A percentile compares a stretch with the other conserved stretches of the same genome.
Conservation (phyloP, 2,113 vertebrate genomes). For the Aplodontia rufa region DNA sequence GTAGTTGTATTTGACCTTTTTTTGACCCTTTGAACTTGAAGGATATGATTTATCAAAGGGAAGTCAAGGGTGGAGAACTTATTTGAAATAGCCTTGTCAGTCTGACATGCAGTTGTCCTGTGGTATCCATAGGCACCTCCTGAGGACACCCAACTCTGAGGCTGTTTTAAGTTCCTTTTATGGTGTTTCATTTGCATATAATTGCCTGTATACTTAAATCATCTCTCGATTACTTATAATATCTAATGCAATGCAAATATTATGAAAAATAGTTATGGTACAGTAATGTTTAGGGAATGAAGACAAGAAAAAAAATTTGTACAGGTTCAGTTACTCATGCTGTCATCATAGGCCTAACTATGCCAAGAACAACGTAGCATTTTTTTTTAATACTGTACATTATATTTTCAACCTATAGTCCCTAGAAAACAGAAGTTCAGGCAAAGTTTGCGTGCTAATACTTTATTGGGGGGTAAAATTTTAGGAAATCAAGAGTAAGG, state of each 20-base stretch:
- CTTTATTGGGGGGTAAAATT: not conserved
- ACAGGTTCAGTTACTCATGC: not conserved
- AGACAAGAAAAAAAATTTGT: not conserved
- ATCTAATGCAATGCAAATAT: not conserved
- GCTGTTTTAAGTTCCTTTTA: not conserved
- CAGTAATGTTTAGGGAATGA: not conserved
- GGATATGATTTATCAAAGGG: not conserved
- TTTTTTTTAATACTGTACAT: not conserved
- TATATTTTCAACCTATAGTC: not conserved
- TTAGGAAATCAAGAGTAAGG: not conserved
- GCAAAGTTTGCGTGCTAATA: not conserved
- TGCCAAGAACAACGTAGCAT: not conserved
- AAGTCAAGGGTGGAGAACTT: not conserved
- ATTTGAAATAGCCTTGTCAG: not conserved
- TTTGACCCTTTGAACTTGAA: not conserved
- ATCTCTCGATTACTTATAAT: not conserved
- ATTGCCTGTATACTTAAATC: not conserved
- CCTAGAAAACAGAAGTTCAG: not conserved
- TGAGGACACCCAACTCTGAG: not conserved
- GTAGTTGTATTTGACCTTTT: not conserved
- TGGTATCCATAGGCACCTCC: not conserved
- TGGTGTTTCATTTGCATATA: not conserved
- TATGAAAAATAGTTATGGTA: not conserved
- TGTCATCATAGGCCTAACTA: not conserved
- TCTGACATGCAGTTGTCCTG: not conserved